Evolutionary conservation across 2,113 vertebrate species (phyloP).

Genomic region (Turnix velox): DNA sequence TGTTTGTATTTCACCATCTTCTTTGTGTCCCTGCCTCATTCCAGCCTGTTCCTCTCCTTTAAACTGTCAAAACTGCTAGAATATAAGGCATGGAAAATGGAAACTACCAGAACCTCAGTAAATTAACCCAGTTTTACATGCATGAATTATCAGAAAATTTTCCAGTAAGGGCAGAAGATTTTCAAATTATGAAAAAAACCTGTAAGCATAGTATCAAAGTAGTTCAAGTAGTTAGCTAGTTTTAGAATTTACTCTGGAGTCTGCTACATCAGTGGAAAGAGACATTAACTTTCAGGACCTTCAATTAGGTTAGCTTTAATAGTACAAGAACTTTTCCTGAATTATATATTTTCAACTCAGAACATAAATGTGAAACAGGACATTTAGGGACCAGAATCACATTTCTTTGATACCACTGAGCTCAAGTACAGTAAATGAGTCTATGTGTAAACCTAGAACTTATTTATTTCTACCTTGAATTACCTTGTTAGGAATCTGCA

Average conservation of each 20-base stretch:
- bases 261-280: not conserved
- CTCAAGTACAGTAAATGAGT: not conserved
- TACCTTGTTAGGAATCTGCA: not conserved
- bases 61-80: not conserved
- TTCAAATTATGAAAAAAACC: not conserved
- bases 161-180: not conserved
- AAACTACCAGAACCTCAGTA: not conserved
- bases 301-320: not conserved
- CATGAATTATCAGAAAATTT: not conserved
- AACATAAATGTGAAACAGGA: not conserved
- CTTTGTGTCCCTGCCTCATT: not conserved
- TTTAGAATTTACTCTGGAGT: not conserved
- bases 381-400: not conserved
- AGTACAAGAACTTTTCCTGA: not conserved
- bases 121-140: not conserved
- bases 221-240: not conserved
- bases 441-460: not conserved
- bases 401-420: not conserved
- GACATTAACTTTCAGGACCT: not conserved
- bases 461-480: not conserved
- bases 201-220: not conserved
- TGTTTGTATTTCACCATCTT: not conserved
- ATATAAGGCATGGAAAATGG: not conserved
- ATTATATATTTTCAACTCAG: too few relatives aligned
- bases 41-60: not conserved